Conservation (phyloP, 1,140 invertebrate genomes). For the Temnothorax longispinosus region DNA sequence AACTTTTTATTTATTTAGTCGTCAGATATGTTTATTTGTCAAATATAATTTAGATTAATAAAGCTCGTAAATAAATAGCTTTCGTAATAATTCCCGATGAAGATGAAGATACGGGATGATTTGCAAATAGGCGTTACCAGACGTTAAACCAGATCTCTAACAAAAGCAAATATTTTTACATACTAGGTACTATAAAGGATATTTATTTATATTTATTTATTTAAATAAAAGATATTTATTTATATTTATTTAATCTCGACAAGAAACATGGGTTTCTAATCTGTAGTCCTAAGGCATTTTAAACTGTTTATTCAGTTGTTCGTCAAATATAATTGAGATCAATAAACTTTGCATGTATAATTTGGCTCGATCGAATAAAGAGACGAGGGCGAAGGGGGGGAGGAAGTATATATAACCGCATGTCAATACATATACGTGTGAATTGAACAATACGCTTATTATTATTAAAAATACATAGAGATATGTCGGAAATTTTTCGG, state of each 20-base stretch:
- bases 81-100: background rate
- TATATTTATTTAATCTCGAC: background rate
- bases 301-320: constrained; percentile 5
- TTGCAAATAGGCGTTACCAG: background rate
- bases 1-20: constrained; percentile 20
- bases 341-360: background rate
- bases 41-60: constrained; percentile 16
- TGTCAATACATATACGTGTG: background rate
- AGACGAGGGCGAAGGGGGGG: background rate
- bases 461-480: constrained; percentile 57
- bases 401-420: background rate
- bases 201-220: constrained; percentile 3
- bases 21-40: constrained; percentile 6
- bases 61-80: constrained; percentile 51
- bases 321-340: background rate
- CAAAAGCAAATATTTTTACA: background rate
- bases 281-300: background rate
- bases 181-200: background rate
- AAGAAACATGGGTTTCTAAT: background rate
- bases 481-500: constrained; percentile 39
- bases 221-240: background rate
- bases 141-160: background rate
- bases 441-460: constrained; percentile 41
- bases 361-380: constrained; percentile 3
- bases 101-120: background rate